A percentile compares a stretch with the other conserved stretches of the same genome.
phyloP scores from a whole-genome alignment of 2,888 invertebrate species.

The Dasysyrphus tricinctus region DNA sequence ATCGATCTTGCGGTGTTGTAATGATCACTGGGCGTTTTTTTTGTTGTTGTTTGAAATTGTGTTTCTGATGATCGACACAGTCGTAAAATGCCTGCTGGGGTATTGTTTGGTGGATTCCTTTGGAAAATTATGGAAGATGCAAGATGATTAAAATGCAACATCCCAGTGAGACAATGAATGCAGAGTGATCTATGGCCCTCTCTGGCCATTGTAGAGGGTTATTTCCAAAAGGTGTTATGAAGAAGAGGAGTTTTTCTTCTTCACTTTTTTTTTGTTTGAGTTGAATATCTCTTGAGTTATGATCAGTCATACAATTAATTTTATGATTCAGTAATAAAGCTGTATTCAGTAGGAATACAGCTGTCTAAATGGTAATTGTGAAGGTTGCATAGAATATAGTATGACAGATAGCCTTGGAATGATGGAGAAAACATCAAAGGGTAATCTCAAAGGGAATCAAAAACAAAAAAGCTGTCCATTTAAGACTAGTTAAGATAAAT shows the following conservation, averaged over 20 bases:
- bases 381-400: neutral
- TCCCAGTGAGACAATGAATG: constrained; percentile 13
- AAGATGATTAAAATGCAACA: constrained; percentile 50
- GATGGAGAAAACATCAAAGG: neutral
- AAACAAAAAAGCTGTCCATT: neutral
- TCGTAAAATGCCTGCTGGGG: constrained; percentile 44
- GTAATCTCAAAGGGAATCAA: neutral
- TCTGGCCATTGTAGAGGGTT: constrained; percentile 9
- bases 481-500: neutral
- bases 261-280: neutral
- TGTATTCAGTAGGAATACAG: constrained; percentile 33
- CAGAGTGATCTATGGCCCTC: constrained; percentile 41
- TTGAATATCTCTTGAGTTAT: constrained; percentile 27
- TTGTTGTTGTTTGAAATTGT: constrained; percentile 1
- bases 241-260: neutral
- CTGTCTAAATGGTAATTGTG: constrained; percentile 37
- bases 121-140: constrained; percentile 33
- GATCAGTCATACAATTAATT: constrained; percentile 33
- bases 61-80: constrained; percentile 31
- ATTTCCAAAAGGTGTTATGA: constrained; percentile 23
- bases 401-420: constrained; percentile 17
- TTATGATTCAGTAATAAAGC: constrained; percentile 30
- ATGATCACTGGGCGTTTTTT: constrained; percentile 54
- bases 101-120: constrained; percentile 42
- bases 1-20: constrained; percentile 65